These are phyloP conservation scores for Callyntrura guangdongensis DNA, from an alignment of 2,888 invertebrate species.

Conservation along the genomic window DNA sequence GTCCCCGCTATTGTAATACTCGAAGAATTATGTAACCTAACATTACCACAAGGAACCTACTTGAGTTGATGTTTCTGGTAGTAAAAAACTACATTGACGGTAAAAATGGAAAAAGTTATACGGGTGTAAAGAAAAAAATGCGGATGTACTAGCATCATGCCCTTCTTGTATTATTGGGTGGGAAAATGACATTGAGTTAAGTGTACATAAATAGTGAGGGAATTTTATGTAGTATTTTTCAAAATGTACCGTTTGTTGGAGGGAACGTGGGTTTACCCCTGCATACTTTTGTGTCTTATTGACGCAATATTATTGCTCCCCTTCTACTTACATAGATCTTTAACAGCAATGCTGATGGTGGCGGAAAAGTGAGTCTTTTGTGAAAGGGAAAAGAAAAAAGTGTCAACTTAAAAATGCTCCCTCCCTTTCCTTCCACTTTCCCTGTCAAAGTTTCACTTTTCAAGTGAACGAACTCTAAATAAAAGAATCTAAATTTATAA, in stretches of 20 bases:
- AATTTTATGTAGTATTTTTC: slow-evolving; percentile 7
- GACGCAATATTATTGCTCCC: slow-evolving; percentile 29
- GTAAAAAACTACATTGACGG: slow-evolving; percentile 11
- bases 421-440: slow-evolving; percentile 73
- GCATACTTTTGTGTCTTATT: slow-evolving; percentile 33
- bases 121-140: background rate
- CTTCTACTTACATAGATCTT: background rate
- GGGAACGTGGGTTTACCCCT: background rate
- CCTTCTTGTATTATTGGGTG: slow-evolving; percentile 36
- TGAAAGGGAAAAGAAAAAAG: slow-evolving; percentile 54
- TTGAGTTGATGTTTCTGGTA: slow-evolving; percentile 59
- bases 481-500: slow-evolving; percentile 84
- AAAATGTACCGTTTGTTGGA: background rate
- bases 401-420: slow-evolving; percentile 73
- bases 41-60: slow-evolving; percentile 74
- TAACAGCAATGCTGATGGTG: background rate
- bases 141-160: background rate
- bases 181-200: slow-evolving; percentile 35
- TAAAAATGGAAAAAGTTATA: slow-evolving; percentile 5
- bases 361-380: slow-evolving; percentile 48
- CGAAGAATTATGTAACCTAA: slow-evolving; percentile 69
- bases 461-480: slow-evolving; percentile 82
- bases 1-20: slow-evolving; percentile 61
- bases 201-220: background rate
- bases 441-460: slow-evolving; percentile 84